Percentiles rank a stretch among this genome's conserved stretches.
Evolutionary conservation across 2,888 invertebrate species (phyloP).

Genomic region (Lacanobia wlatinum): DNA sequence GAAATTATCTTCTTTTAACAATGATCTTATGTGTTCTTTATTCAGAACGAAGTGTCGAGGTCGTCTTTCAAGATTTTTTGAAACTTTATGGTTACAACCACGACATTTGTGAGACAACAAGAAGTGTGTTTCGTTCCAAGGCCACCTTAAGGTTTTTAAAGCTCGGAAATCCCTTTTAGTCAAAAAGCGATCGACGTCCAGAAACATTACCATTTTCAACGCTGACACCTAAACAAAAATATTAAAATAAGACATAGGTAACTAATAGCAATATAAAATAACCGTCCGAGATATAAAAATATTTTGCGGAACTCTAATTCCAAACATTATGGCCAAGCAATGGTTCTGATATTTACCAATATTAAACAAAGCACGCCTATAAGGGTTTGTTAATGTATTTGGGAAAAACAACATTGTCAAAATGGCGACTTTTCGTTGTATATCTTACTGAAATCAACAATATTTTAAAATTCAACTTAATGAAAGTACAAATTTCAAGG

Average conservation of each 20-base stretch:
- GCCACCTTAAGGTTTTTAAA: slow-evolving; percentile 20
- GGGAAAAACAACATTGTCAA: not conserved
- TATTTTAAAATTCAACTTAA: slow-evolving; percentile 12
- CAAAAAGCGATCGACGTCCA: slow-evolving; percentile 22
- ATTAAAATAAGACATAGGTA: not conserved
- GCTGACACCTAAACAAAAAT: slow-evolving; percentile 14
- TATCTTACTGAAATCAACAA: slow-evolving; percentile 1
- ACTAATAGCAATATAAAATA: slow-evolving; percentile 7
- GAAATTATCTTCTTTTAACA: slow-evolving; percentile 12
- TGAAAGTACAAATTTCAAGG: not conserved
- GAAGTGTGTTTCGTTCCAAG: slow-evolving; percentile 8
- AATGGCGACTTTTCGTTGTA: slow-evolving; percentile 7
- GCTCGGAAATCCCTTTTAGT: slow-evolving; percentile 22
- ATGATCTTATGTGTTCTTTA: slow-evolving; percentile 3
- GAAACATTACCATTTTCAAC: slow-evolving; percentile 21
- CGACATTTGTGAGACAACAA: slow-evolving; percentile 2
- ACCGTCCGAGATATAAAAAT: slow-evolving; percentile 9
- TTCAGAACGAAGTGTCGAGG: slow-evolving; percentile 5
- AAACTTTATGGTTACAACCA: slow-evolving; percentile 7
- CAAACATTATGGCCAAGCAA: slow-evolving; percentile 6
- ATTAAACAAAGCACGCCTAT: slow-evolving; percentile 1
- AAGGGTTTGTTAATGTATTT: slow-evolving; percentile 6
- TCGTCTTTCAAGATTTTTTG: slow-evolving; percentile 1
- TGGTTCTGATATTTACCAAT: slow-evolving; percentile 7
- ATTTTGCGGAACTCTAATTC: slow-evolving; percentile 6